Percentiles rank a stretch among this genome's conserved stretches.
Evolutionary conservation across 64 coral and sea anemone species (phyloP).

Genomic region (Stylophora pistillata): DNA sequence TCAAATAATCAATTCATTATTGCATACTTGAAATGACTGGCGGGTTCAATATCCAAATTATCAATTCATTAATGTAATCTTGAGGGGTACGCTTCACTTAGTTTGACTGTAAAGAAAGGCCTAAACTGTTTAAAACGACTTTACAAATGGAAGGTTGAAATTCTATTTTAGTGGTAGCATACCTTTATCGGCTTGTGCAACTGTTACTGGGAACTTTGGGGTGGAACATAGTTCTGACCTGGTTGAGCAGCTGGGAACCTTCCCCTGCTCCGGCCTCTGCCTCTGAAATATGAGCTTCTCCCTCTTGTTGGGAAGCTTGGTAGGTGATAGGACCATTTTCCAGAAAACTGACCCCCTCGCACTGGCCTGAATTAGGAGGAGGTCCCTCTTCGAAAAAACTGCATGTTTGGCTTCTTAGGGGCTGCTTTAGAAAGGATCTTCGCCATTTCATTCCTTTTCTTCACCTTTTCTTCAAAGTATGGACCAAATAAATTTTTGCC

Average conservation of each 20-base stretch:
- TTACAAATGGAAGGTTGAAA: too few relatives aligned
- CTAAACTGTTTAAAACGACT: constrained; percentile 27
- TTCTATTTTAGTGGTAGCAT: constrained; percentile 28
- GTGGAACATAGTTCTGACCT: constrained; percentile 17
- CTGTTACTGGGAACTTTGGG: constrained; percentile 8
- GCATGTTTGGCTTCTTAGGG: constrained; percentile 7
- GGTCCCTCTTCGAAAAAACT: constrained; percentile 52
- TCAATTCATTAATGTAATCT: too few relatives aligned
- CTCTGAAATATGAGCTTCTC: constrained; percentile 23
- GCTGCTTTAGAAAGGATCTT: constrained; percentile 14
- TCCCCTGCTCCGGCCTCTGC: constrained; percentile 21
- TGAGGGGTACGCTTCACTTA: too few relatives aligned
- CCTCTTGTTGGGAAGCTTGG: constrained; percentile 5
- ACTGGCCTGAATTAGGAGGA: constrained; percentile 21
- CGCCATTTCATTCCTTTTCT: constrained; percentile 32
- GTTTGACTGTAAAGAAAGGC: too few relatives aligned
- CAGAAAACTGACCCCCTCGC: constrained; percentile 13
- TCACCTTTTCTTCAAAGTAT: constrained; percentile 20
- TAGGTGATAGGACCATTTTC: background rate
- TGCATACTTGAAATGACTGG: too few relatives aligned
- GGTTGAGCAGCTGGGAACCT: constrained; percentile 20
- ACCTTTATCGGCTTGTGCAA: background rate
- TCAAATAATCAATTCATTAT: too few relatives aligned
- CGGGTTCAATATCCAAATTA: too few relatives aligned
- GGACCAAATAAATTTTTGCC: constrained; percentile 14